phyloP scores from a whole-genome alignment of 2,888 invertebrate species.

The Scaptomyza caliginosa region DNA sequence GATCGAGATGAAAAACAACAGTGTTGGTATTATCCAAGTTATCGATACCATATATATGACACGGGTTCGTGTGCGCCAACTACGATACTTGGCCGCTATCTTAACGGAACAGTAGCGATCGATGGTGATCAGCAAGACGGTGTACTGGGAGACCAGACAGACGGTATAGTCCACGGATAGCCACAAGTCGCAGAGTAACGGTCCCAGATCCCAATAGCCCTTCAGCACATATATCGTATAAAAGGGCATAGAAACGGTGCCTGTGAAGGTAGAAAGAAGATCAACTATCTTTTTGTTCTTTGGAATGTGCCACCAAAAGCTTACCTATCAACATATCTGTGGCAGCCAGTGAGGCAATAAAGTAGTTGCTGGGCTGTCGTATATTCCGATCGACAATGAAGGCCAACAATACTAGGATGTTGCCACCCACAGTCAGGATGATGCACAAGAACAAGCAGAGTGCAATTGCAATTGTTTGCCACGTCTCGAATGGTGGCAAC shows the following conservation, averaged over 20 bases:
- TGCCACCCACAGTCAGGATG: conserved; percentile 96
- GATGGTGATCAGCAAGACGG: conserved; percentile 98
- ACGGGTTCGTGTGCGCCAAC: conserved; percentile 97
- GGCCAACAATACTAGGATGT: conserved; percentile 96
- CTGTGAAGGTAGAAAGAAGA: conserved; percentile 85
- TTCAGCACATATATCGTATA: conserved; percentile 98
- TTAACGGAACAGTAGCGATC: conserved; percentile 99
- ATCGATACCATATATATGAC: conserved; percentile 98
- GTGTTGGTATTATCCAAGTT: conserved; percentile 98
- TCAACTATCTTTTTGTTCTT: not conserved
- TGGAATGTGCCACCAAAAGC: no score
- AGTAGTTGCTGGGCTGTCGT: conserved; percentile 99
- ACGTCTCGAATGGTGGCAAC: conserved; percentile 93
- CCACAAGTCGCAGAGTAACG: conserved; percentile 98
- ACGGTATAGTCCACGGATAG: conserved; percentile 99
- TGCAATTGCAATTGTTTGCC: conserved; percentile 95
- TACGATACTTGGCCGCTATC: conserved; percentile 97
- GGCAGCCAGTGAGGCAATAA: conserved; percentile 98
- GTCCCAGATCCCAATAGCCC: conserved; percentile 98
- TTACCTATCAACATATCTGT: conserved; percentile 97
- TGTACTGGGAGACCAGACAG: conserved; percentile 99
- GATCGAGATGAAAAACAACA: conserved; percentile 98
- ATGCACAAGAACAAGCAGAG: conserved; percentile 94
- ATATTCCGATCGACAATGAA: conserved; percentile 97
- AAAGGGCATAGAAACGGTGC: conserved; percentile 99